Percentiles rank a stretch among this genome's conserved stretches.
These are phyloP conservation scores for Eueremaeus valkanovi DNA, from an alignment of 2,888 invertebrate genomes.

Conservation along the genomic window DNA sequence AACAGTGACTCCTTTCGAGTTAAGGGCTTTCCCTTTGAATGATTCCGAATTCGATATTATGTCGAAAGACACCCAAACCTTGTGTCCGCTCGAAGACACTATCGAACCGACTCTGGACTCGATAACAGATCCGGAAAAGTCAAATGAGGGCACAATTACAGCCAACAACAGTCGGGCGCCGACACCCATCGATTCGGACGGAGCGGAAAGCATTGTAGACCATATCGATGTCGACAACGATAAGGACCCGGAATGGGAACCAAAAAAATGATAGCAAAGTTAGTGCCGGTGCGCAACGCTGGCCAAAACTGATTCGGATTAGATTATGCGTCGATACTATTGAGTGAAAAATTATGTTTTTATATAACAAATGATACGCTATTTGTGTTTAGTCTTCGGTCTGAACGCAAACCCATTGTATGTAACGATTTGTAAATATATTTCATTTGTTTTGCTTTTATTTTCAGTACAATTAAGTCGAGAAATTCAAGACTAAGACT, in stretches of 20 bases:
- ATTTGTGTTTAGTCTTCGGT: slow-evolving; percentile 10
- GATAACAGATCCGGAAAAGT: slow-evolving; percentile 31
- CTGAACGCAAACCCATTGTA: slow-evolving; percentile 33
- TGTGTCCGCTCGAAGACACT: neutral
- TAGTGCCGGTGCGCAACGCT: neutral
- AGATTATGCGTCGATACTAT: neutral
- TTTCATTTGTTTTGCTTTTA: slow-evolving; percentile 24
- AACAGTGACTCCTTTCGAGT: slow-evolving; percentile 39
- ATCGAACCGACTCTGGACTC: neutral
- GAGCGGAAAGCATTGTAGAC: slow-evolving; percentile 20
- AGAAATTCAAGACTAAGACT: slow-evolving; percentile 23
- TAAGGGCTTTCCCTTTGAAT: slow-evolving; percentile 39
- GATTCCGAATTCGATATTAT: slow-evolving; percentile 29
- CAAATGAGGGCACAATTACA: slow-evolving; percentile 28
- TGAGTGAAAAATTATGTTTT: neutral
- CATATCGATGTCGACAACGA: slow-evolving; percentile 25
- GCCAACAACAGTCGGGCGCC: slow-evolving; percentile 32
- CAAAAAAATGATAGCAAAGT: slow-evolving; percentile 12
- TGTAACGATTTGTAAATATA: slow-evolving; percentile 36
- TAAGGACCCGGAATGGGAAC: slow-evolving; percentile 39
- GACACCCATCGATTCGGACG: slow-evolving; percentile 6
- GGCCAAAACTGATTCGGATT: neutral
- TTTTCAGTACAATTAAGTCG: slow-evolving; percentile 36
- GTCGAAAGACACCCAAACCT: neutral
- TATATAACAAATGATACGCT: neutral